Evolutionary conservation across 2,113 vertebrate species (phyloP), one percentile per base, ranked within the genome.

Genomic region (Pungitius pungitius): DNA sequence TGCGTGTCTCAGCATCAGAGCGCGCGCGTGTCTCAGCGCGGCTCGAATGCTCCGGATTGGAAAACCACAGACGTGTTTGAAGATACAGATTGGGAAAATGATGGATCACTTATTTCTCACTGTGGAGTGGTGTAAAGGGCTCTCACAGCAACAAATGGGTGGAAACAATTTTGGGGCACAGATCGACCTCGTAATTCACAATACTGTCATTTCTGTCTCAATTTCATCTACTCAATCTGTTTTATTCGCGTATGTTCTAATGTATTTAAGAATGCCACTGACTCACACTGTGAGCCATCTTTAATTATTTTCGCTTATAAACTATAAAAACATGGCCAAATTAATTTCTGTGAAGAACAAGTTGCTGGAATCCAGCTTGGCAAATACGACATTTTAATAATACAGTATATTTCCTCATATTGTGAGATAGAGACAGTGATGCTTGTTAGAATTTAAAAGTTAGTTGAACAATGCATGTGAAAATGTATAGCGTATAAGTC

Each of bases 41-140:
- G 11, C 33, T 61, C 6, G 0, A 72, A 43, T 27, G 2, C 62
- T 37, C 55, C 13, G 2, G 2, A 8, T 3, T 55, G 22, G 27
- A 49, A 15, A 6, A n/a, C 18, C 40, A 6, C 27, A 12, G 58
- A 74, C 69, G n/a, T 49, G 20, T 70, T 70, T 70, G 33, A 73
- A 69, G 56, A 58, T 18, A 35, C n/a, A 8, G 13, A 4, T 3
- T 33, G 42, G 26, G 17, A 1, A 56, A 37, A 62, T 22, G 0
- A 24, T 20, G 15, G n/a, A 33, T 18, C 4, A 30, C 18, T 47
- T 9, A n/a, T 11, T 37, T 56, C 20, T 22, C 45, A 10, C 3
- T 55, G 52, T 22, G 67, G 11, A 24, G 2, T 13, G 24, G 9
- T 7, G 18, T 10, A 27, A 1, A 26, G 27, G 45, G 42, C 33